phyloP scores from a whole-genome alignment of 2,888 invertebrate species.

The Drosophila mimica region DNA sequence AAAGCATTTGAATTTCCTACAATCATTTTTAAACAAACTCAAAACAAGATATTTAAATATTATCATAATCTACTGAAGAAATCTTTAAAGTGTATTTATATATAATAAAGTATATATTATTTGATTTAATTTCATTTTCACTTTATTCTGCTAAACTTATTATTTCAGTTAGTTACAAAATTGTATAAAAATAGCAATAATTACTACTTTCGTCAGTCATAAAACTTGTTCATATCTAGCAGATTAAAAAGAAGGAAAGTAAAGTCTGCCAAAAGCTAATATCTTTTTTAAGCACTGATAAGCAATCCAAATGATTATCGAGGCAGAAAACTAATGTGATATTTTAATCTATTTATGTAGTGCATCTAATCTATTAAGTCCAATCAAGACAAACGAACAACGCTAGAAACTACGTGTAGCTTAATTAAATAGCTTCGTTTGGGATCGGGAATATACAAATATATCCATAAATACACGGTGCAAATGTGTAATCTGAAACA shows the following conservation, averaged over 20 bases:
- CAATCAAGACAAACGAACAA: constrained; percentile 2
- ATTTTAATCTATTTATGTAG: constrained; percentile 7
- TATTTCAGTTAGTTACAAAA: background rate
- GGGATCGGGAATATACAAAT: constrained; percentile 22
- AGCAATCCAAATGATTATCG: background rate
- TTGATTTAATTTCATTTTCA: background rate
- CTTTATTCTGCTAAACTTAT: background rate
- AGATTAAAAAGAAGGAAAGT: background rate
- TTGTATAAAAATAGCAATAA: background rate
- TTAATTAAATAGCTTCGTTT: constrained; percentile 32
- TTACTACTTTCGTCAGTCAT: accelerated
- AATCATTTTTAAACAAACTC: background rate
- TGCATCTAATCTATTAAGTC: constrained; percentile 25
- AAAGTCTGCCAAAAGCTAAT: background rate
- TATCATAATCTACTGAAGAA: background rate
- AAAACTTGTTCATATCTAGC: accelerated
- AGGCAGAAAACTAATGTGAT: constrained; percentile 3
- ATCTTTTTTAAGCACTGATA: background rate
- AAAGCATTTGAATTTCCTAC: background rate
- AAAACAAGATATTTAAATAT: background rate
- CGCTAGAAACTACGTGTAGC: constrained; percentile 7
- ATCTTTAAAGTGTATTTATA: background rate
- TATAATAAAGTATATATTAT: background rate
- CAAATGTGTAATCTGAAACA: constrained; percentile 69
- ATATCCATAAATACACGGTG: constrained; percentile 32